These are phyloP conservation scores for Lepas anatifera DNA, from an alignment of 2,888 invertebrate species.

Conservation along the genomic window DNA sequence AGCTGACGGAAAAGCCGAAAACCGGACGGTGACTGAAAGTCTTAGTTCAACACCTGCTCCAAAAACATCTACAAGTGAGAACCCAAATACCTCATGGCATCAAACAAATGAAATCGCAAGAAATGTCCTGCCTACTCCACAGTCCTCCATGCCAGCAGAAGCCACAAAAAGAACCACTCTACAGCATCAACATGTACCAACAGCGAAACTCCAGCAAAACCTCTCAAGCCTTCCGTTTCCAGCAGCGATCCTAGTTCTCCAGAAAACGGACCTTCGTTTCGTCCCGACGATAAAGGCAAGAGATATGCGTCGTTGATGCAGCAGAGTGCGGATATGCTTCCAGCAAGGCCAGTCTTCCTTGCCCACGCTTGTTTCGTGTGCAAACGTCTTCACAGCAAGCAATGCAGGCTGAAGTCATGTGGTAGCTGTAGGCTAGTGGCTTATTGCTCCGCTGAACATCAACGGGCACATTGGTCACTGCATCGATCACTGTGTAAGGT, in stretches of 20 bases:
- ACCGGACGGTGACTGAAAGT: too few species aligned
- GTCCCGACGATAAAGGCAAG: not conserved
- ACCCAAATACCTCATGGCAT: too few species aligned
- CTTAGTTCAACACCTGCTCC: too few species aligned
- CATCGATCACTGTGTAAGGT: slow-evolving; percentile 10
- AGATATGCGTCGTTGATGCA: not conserved
- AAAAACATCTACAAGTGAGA: too few species aligned
- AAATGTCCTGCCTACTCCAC: too few species aligned
- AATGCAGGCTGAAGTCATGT: slow-evolving; percentile 13
- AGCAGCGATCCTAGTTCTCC: not conserved
- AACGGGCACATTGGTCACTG: slow-evolving; percentile 17
- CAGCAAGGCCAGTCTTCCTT: slow-evolving; percentile 1
- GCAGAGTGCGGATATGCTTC: not conserved
- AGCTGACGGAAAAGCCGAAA: too few species aligned
- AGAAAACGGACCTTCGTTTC: not conserved
- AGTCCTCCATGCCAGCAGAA: not conserved
- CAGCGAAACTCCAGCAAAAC: too few species aligned
- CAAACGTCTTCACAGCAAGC: not conserved
- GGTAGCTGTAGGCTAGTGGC: slow-evolving; percentile 16
- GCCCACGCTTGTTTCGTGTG: slow-evolving; percentile 8
- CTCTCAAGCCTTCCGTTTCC: too few species aligned
- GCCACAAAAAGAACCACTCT: not conserved
- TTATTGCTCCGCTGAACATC: slow-evolving; percentile 18
- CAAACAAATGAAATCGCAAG: too few species aligned
- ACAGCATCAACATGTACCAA: not conserved